Conservation (phyloP, 2,888 invertebrate species). For the Aleiodes testaceus region DNA sequence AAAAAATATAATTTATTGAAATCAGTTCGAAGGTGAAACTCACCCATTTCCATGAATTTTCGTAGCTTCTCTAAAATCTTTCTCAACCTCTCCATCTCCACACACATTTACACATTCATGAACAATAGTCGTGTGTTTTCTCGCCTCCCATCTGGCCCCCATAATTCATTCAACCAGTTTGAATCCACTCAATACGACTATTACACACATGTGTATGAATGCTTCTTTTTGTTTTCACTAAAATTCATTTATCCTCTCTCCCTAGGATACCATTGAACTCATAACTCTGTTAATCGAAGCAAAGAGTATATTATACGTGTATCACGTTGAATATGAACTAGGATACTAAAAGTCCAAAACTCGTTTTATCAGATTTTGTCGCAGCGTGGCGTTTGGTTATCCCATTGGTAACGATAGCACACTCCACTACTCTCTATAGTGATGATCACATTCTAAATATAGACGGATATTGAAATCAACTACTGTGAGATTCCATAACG, state of each 20-base stretch:
- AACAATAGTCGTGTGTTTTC: constrained; percentile 49
- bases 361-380: constrained; percentile 40
- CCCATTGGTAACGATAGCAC: constrained; percentile 35
- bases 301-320: neutral
- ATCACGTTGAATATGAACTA: neutral
- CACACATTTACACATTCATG: constrained; percentile 35
- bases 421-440: constrained; percentile 20
- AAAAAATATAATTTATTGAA: neutral
- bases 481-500: neutral
- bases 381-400: constrained; percentile 27
- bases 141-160: constrained; percentile 49
- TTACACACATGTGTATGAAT: constrained; percentile 5
- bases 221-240: constrained; percentile 8
- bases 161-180: constrained; percentile 38
- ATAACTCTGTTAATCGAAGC: neutral
- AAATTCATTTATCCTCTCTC: neutral
- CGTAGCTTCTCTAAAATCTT: constrained; percentile 28
- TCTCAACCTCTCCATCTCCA: constrained; percentile 31
- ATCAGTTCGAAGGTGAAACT: neutral
- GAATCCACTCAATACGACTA: constrained; percentile 17
- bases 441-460: constrained; percentile 46
- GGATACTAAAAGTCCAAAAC: constrained; percentile 34
- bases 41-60: constrained; percentile 22
- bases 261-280: neutral
- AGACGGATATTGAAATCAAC: constrained; percentile 41